Evolutionary conservation across 2,113 vertebrate species (phyloP).

Genomic region (Gymnocephalus cernua): DNA sequence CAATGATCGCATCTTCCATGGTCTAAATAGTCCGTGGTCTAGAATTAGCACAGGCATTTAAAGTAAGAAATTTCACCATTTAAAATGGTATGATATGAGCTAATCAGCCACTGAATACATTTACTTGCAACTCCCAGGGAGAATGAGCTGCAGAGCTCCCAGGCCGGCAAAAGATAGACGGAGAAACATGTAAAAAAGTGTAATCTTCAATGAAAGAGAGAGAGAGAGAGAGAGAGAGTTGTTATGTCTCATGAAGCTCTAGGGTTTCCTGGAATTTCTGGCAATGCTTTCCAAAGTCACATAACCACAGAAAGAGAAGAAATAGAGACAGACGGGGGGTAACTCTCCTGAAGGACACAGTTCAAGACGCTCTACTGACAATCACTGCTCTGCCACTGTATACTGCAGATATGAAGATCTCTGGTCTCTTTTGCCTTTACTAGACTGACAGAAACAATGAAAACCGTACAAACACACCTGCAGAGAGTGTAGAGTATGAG

Average conservation of each 20-base stretch:
- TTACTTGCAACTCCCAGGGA: slow-evolving; percentile 34
- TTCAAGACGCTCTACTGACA: slow-evolving; percentile 32
- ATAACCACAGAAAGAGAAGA: slow-evolving; percentile 65
- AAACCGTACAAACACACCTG: slow-evolving; percentile 26
- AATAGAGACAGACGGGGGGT: slow-evolving; percentile 51
- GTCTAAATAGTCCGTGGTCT: slow-evolving; percentile 59
- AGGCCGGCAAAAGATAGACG: slow-evolving; percentile 49
- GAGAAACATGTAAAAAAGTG: slow-evolving; percentile 38
- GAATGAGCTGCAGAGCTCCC: slow-evolving; percentile 38
- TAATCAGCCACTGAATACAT: slow-evolving; percentile 56
- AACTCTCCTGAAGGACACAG: slow-evolving; percentile 42
- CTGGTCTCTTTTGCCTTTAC: neutral
- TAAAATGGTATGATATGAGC: slow-evolving; percentile 45
- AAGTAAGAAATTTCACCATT: slow-evolving; percentile 49
- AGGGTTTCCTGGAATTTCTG: slow-evolving; percentile 80
- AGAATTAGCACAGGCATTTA: slow-evolving; percentile 62
- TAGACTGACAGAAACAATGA: slow-evolving; percentile 32
- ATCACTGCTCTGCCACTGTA: slow-evolving; percentile 17
- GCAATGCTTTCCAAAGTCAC: slow-evolving; percentile 64
- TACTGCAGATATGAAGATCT: slow-evolving; percentile 12
- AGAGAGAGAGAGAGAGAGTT: slow-evolving; percentile 70
- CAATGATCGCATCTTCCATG: slow-evolving; percentile 53
- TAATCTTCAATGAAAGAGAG: slow-evolving; percentile 57
- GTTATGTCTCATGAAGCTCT: slow-evolving; percentile 79
- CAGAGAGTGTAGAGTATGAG: slow-evolving; percentile 5